Evolutionary conservation across 2,797 vertebrate species (phyloP).

Genomic region (Acipenser transmontanus): DNA sequence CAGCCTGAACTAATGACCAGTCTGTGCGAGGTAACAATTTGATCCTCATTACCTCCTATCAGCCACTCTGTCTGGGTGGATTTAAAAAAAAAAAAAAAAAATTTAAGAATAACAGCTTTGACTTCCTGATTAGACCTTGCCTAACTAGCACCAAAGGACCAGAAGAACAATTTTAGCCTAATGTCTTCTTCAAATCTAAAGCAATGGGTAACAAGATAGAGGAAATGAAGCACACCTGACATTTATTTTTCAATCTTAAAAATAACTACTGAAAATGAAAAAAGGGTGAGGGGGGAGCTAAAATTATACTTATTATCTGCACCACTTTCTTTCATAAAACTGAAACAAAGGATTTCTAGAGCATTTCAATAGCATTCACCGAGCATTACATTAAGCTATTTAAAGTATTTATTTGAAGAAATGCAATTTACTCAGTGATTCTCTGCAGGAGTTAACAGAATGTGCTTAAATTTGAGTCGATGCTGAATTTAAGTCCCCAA

Average conservation of each 20-base stretch:
- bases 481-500: too few species aligned
- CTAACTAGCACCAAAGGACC: constrained; percentile 23
- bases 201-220: background rate
- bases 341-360: too few species aligned
- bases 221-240: too few species aligned
- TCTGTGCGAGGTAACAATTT: constrained; percentile 14
- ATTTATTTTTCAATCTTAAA: too few species aligned
- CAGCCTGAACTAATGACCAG: constrained; percentile 18
- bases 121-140: constrained; percentile 28
- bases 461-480: too few species aligned
- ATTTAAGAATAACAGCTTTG: constrained; percentile 19
- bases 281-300: too few species aligned
- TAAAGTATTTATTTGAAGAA: background rate
- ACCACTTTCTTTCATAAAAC: too few species aligned
- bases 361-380: background rate
- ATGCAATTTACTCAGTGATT: too few species aligned
- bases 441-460: too few species aligned
- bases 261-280: too few species aligned
- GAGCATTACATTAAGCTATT: constrained; percentile 1
- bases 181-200: constrained; percentile 14
- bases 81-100: constrained; percentile 21
- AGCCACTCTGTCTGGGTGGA: too few species aligned
- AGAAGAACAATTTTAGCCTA: constrained; percentile 25
- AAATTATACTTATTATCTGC: too few species aligned
- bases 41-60: constrained; percentile 15